Percentiles rank a stretch among this genome's conserved stretches.
Conservation (phyloP, 2,113 vertebrate genomes). For the Loxodonta africana region DNA sequence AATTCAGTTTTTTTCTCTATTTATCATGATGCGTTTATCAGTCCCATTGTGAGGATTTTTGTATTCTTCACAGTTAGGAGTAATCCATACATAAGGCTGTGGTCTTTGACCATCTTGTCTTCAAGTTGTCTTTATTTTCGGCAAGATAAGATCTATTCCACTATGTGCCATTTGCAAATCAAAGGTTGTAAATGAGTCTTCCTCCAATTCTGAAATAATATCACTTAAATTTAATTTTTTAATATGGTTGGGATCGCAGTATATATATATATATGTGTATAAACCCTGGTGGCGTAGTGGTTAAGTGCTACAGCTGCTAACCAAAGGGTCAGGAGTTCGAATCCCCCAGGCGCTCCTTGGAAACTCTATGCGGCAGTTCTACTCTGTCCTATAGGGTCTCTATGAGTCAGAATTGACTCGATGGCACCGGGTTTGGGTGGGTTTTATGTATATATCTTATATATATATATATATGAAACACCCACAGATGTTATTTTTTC, state of each 20-base stretch:
- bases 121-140: background rate
- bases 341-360: too few relatives aligned
- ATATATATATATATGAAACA: background rate
- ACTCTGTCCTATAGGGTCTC: too few relatives aligned
- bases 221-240: background rate
- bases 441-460: background rate
- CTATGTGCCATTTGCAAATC: too few relatives aligned
- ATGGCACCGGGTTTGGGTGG: too few relatives aligned
- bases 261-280: background rate
- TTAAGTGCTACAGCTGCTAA: too few relatives aligned
- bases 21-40: background rate
- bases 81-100: background rate
- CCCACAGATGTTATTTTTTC: background rate
- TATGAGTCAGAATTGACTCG: too few relatives aligned
- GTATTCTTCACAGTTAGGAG: background rate
- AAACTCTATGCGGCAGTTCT: too few relatives aligned
- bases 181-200: too few relatives aligned
- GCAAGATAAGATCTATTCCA: too few relatives aligned
- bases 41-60: background rate
- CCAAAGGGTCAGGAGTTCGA: too few relatives aligned
- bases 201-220: background rate
- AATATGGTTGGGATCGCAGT: background rate
- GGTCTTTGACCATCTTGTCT: too few relatives aligned
- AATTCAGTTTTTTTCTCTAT: background rate
- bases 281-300: too few relatives aligned